Conservation (phyloP, 2,113 vertebrate genomes). For the Notothenia coriiceps region DNA sequence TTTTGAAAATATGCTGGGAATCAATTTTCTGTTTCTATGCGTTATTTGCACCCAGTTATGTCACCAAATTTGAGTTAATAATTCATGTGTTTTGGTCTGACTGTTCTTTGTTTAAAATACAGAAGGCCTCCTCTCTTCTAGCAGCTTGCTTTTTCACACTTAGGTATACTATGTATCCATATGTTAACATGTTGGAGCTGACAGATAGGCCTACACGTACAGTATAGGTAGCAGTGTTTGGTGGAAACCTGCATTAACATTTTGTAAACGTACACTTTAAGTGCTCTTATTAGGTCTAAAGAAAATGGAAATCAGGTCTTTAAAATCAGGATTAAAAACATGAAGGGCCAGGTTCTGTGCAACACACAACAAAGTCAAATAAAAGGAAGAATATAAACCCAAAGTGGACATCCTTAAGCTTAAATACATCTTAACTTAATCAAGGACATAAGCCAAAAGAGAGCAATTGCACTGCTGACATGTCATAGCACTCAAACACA, state of each 20-base stretch:
- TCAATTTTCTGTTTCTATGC: neutral
- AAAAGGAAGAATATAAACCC: neutral
- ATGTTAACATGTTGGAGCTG: neutral
- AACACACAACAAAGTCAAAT: neutral
- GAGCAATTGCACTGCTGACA: neutral
- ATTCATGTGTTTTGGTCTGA: slow-evolving; percentile 48
- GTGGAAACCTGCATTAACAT: neutral
- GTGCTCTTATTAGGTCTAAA: neutral
- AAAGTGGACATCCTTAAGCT: neutral
- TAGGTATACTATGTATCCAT: neutral
- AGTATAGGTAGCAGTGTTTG: neutral
- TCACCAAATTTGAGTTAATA: slow-evolving; percentile 38
- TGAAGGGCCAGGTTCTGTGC: neutral
- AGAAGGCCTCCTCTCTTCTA: neutral
- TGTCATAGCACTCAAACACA: neutral
- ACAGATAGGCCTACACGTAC: neutral
- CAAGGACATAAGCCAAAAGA: neutral
- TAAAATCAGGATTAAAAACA: neutral
- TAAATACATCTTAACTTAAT: neutral
- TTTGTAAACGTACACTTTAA: neutral
- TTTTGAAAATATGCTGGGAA: neutral
- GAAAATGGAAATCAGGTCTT: too few relatives aligned
- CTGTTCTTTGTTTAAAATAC: slow-evolving; percentile 22
- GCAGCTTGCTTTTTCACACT: neutral
- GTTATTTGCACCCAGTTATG: neutral